phyloP scores from a whole-genome alignment of 2,888 invertebrate species.

The Ormyrus labotus region DNA sequence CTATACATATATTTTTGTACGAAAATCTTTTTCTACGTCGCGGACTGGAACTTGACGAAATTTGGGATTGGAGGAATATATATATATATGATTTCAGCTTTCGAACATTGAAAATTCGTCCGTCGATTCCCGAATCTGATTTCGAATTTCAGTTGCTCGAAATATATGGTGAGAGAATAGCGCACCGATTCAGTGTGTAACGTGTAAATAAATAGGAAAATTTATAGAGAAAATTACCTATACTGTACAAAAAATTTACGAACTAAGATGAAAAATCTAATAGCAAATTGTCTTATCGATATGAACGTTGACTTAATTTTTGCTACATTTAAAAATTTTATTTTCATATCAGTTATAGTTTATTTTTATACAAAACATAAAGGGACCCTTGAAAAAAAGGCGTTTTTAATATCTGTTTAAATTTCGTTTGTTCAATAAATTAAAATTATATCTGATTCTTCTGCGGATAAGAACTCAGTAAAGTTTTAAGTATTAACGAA shows the following conservation, averaged over 20 bases:
- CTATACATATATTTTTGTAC: conserved; percentile 36
- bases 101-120: not conserved
- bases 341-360: no score
- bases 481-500: no score
- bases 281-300: no score
- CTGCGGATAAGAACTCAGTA: no score
- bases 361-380: no score
- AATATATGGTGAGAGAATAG: not conserved
- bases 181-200: not conserved
- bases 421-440: not conserved
- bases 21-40: conserved; percentile 21
- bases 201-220: not conserved
- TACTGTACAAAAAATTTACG: no score
- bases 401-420: not conserved
- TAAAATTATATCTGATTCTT: not conserved
- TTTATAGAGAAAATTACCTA: conserved; percentile 13
- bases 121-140: conserved; percentile 9
- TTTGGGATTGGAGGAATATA: not conserved
- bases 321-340: no score
- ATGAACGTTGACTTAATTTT: no score
- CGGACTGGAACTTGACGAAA: not conserved
- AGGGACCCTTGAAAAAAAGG: no score
- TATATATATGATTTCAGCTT: not conserved
- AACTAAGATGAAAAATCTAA: no score
- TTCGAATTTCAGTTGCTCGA: not conserved